Evolutionary conservation across 2,113 vertebrate genomes (phyloP).

Genomic region (Hepsetus odoe): DNA sequence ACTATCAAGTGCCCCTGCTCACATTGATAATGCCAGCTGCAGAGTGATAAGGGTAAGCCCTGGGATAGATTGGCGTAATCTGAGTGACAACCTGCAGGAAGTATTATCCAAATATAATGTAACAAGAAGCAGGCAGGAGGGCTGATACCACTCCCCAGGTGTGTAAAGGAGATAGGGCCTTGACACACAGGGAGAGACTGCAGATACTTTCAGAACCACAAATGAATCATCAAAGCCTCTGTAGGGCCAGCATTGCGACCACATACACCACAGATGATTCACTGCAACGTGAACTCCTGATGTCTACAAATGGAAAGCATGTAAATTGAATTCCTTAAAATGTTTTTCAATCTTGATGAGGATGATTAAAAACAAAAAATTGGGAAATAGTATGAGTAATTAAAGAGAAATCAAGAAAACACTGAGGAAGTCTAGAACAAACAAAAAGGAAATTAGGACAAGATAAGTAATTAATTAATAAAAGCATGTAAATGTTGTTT

Average conservation of each 20-base stretch:
- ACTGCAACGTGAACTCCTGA: background rate
- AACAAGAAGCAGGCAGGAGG: slow-evolving; percentile 61
- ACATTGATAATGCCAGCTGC: slow-evolving; percentile 58
- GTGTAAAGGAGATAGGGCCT: slow-evolving; percentile 67
- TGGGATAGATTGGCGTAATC: slow-evolving; percentile 71
- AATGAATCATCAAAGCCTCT: background rate
- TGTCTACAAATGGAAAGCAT: background rate
- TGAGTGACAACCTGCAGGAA: slow-evolving; percentile 70
- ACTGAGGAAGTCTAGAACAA: background rate
- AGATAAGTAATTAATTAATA: no score
- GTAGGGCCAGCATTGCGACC: background rate
- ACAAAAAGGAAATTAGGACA: background rate
- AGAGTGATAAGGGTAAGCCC: slow-evolving; percentile 62
- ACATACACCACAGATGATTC: background rate
- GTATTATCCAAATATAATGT: slow-evolving; percentile 74
- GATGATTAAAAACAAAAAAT: no score
- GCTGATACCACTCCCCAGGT: slow-evolving; percentile 71
- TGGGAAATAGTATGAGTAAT: no score
- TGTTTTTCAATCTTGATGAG: no score
- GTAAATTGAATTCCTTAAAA: no score
- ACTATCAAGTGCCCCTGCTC: slow-evolving; percentile 55
- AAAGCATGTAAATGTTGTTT: no score
- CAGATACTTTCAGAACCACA: slow-evolving; percentile 24
- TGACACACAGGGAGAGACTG: slow-evolving; percentile 26
- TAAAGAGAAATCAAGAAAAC: background rate